Base-by-base conservation (phyloP, 30 jellyfish, hydroid and myxozoan species). In the Catostylus mosaicus region DNA sequence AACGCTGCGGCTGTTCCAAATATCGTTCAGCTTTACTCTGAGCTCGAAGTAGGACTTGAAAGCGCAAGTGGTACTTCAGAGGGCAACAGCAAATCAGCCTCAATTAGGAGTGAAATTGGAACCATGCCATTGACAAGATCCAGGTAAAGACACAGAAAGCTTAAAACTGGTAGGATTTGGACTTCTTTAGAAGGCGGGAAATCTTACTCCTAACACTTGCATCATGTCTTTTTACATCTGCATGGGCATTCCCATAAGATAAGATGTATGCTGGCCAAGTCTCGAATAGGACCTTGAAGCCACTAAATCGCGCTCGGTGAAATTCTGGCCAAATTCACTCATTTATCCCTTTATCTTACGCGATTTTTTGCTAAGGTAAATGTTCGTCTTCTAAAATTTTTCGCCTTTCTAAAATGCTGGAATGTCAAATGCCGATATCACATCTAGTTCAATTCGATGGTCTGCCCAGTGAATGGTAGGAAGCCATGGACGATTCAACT, bases 81-180 rank as follows among this genome's bases (percentile, higher is more conserved):
- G 18, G 90, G 83, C 30, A 79, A 36, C 71, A 79, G 86, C 50
- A 61, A 26, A 60, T 79, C 83, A 5, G 90, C n/a, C 43, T 79
- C 86, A 65, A 79, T 31, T n/a, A 79, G n/a, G 36, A 61, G 70
- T 36, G 90, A 79, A 66, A 29, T 45, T 47, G 87, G 90, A 37
- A 77, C 88, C 6, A 43, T 66, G 59, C 19, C 83, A 27, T 79
- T 86, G 40, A 79, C 86, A 24, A 79, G 82, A 46, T 79, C 90
- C 0, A 79, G 63, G 86, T 79, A 79, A 12, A 66, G 22, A 7
- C 52, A 32, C 64, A 76, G 80, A 32, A 23, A 76, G 88, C 88
- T 10, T 63, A 76, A 31, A 54, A 76, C 77, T 76, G 64, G 40
- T 76, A 76, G 30, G 88, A 66, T 56, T 65, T 64, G 73, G 62